These are phyloP conservation scores for Liparis tanakae DNA, from an alignment of 2,797 vertebrate species.

Conservation along the genomic window DNA sequence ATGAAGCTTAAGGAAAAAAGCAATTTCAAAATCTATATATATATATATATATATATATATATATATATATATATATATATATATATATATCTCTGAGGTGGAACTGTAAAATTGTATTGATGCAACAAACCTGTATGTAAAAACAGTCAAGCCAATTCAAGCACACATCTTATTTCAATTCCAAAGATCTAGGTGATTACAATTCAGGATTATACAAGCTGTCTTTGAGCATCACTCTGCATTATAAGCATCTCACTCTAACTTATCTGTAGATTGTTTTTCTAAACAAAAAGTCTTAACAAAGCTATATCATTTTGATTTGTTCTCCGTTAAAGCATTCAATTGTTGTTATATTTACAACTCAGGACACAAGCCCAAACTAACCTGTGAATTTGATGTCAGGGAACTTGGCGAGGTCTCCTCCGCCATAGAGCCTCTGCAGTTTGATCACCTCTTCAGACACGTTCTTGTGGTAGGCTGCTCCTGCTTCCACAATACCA, in stretches of 20 bases:
- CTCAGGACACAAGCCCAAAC: background rate
- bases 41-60: constrained; percentile 43
- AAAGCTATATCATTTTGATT: background rate
- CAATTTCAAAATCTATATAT: background rate
- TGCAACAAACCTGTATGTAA: background rate
- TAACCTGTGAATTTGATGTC: constrained; percentile 91
- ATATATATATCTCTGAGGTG: background rate
- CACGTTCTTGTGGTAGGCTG: constrained; percentile 88
- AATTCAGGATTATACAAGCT: too few species aligned
- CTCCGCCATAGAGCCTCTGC: constrained; percentile 90
- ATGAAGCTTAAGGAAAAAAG: too few species aligned
- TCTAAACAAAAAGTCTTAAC: background rate
- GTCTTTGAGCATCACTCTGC: background rate
- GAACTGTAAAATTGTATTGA: background rate
- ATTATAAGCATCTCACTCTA: background rate
- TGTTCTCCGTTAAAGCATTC: background rate
- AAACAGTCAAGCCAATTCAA: constrained; percentile 8
- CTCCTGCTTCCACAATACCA: constrained; percentile 88
- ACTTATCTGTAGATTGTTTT: too few species aligned
- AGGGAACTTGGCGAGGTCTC: constrained; percentile 91
- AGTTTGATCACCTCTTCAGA: constrained; percentile 88
- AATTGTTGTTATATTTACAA: background rate
- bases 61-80: constrained; percentile 30
- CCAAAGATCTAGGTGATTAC: background rate
- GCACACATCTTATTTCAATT: background rate